Evolutionary conservation across 1,140 invertebrate genomes (phyloP).

Genomic region (Steinernema feltiae): DNA sequence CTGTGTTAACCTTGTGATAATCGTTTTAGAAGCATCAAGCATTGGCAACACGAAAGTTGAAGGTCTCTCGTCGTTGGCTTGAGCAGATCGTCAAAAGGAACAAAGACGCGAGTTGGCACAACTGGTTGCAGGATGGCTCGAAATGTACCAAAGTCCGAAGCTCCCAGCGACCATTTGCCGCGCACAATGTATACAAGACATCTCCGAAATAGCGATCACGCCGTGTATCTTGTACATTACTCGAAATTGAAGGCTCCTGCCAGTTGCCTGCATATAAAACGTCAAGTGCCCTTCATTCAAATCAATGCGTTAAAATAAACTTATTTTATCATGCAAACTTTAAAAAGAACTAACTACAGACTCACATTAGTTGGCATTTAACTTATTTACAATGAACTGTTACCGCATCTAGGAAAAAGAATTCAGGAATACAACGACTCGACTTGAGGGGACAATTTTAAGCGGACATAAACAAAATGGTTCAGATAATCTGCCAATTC

Average conservation of each 20-base stretch:
- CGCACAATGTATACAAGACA: not conserved
- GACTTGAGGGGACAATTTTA: constrained; percentile 34
- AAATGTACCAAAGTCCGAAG: too few relatives aligned
- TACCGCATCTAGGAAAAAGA: not conserved
- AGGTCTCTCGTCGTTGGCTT: too few relatives aligned
- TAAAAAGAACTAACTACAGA: not conserved
- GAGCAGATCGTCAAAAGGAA: too few relatives aligned
- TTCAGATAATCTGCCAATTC: constrained; percentile 36
- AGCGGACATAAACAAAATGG: constrained; percentile 36
- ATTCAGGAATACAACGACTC: constrained; percentile 32
- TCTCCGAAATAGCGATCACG: not conserved
- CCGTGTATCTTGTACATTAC: not conserved
- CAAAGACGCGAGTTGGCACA: too few relatives aligned
- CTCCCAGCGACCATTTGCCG: too few relatives aligned
- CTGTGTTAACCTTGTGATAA: too few relatives aligned
- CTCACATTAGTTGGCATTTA: not conserved
- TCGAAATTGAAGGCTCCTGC: not conserved
- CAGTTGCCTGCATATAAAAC: not conserved
- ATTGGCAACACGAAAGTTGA: too few relatives aligned
- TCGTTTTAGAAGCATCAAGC: too few relatives aligned
- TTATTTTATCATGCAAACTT: not conserved
- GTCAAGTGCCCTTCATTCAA: not conserved
- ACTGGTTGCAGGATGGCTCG: too few relatives aligned
- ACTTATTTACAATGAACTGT: not conserved
- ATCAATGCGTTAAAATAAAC: not conserved